Conservation (phyloP, 2,113 vertebrate species). For the Cyprinodon brontotheroides region DNA sequence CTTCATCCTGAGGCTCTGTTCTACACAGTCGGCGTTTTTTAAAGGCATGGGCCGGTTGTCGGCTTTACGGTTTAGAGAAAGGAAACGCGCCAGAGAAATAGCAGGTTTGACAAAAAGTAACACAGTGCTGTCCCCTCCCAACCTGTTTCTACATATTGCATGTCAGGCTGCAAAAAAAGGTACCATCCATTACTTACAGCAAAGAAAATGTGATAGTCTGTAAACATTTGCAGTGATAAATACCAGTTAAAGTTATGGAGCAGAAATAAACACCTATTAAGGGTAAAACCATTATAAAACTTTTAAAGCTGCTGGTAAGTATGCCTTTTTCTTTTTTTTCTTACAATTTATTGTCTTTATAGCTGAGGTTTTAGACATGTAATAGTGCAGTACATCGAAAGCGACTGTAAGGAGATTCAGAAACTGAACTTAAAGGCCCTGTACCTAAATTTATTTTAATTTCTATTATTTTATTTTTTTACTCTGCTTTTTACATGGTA, state of each 20-base stretch:
- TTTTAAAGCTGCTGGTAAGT: background rate
- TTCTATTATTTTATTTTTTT: too few relatives aligned
- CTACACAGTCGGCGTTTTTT: background rate
- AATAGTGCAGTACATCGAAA: background rate
- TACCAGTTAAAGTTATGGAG: background rate
- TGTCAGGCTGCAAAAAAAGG: background rate
- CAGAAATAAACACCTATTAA: background rate
- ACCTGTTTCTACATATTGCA: background rate
- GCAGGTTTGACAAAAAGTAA: background rate
- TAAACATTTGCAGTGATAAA: background rate
- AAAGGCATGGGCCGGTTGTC: background rate
- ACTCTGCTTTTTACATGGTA: too few relatives aligned
- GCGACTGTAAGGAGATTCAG: too few relatives aligned
- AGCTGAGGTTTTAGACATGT: background rate
- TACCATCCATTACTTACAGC: background rate
- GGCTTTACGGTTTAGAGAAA: too few relatives aligned
- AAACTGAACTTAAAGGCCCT: too few relatives aligned
- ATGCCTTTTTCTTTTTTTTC: too few relatives aligned
- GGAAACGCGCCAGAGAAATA: too few relatives aligned
- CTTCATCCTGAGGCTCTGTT: slow-evolving; percentile 1
- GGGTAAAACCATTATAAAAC: background rate
- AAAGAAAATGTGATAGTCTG: background rate
- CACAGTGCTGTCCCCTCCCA: background rate
- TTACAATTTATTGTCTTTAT: background rate
- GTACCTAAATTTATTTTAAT: too few relatives aligned